Base-by-base conservation (phyloP, 2,113 vertebrate species). In the Neofelis nebulosa region DNA sequence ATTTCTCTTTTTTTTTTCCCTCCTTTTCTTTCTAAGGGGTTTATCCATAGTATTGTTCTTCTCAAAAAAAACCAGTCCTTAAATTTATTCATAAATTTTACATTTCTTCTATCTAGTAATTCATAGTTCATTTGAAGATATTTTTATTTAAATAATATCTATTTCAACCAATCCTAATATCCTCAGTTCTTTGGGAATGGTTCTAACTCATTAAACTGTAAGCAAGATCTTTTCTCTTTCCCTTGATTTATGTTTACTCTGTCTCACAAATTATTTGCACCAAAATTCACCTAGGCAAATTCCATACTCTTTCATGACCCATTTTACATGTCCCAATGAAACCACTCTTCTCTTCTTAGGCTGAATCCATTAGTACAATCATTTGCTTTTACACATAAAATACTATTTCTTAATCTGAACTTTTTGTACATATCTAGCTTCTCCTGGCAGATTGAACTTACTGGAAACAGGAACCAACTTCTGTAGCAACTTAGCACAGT, bases 111-210 rank as follows among this genome's bases (percentile, higher is more conserved):
- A 29, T 71, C 25, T 86, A 55, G 2, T 48, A 94, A 78, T 94
- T 82, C 29, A 92, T 52, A 23, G 11, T 33, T 90, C 82, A 19
- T 74, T 84, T 68, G 13, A 89, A 38, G 84, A 52, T 57, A 65
- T 48, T 91, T 89, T 95, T 68, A 93, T 89, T 92, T 93, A 63
- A 82, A 96, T 85, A 95, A 86, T 27, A 76, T 83, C 33, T 86
- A 45, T 82, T 82, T 95, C 52, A 91, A 78, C 5, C 8, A 94
- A 83, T 78, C 14, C 21, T 73, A 36, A 63, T 57, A 92, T 33
- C 3, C 23, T 63, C 31, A 33, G 2, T 4, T 66, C 18, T 45
- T 71, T 78, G 33, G 13, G 5, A 15, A 86, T 63, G 5, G 13
- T 23, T 95, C 78, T 95, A 76, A 87, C 27, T 95, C 29, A 33